Percentiles rank a stretch among this genome's conserved stretches.
These are phyloP conservation scores for Chlorops oryzae DNA, from an alignment of 1,140 invertebrate genomes.

Conservation along the genomic window DNA sequence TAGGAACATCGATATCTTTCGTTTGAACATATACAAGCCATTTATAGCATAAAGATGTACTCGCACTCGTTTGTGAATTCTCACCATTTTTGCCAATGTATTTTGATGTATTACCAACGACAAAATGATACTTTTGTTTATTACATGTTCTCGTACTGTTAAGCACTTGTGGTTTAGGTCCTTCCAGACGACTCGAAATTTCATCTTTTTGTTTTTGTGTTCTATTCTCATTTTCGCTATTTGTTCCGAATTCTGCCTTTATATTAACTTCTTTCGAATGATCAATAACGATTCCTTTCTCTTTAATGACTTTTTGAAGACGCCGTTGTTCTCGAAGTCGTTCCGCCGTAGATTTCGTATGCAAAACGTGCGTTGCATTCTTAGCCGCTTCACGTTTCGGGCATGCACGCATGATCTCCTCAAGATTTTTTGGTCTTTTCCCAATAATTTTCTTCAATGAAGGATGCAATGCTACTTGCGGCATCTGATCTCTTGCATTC, in stretches of 20 bases:
- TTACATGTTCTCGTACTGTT: conserved; percentile 37
- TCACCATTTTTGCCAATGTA: conserved; percentile 62
- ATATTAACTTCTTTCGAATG: conserved; percentile 23
- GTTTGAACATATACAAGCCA: conserved; percentile 79
- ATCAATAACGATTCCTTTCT: conserved; percentile 38
- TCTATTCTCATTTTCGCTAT: conserved; percentile 28
- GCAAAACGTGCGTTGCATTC: conserved; percentile 47
- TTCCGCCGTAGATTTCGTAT: conserved; percentile 25
- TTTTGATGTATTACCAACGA: conserved; percentile 81
- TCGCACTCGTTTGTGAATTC: not conserved
- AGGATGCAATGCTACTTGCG: conserved; percentile 64
- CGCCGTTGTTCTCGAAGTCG: conserved; percentile 23
- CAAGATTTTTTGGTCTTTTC: conserved; percentile 49
- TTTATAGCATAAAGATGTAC: conserved; percentile 65
- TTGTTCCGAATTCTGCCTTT: conserved; percentile 11
- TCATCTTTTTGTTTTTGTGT: conserved; percentile 32
- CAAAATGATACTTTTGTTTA: conserved; percentile 47
- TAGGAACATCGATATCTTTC: conserved; percentile 51
- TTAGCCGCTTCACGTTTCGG: conserved; percentile 49
- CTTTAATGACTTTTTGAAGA: conserved; percentile 25
- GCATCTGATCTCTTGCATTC: no score
- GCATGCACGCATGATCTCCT: conserved; percentile 46
- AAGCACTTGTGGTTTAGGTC: conserved; percentile 13
- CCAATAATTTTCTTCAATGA: conserved; percentile 64
- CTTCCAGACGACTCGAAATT: conserved; percentile 27